A percentile compares a stretch with the other conserved stretches of the same genome.
phyloP scores from a whole-genome alignment of 2,888 invertebrate species.

The Bruchidius siliquastri region DNA sequence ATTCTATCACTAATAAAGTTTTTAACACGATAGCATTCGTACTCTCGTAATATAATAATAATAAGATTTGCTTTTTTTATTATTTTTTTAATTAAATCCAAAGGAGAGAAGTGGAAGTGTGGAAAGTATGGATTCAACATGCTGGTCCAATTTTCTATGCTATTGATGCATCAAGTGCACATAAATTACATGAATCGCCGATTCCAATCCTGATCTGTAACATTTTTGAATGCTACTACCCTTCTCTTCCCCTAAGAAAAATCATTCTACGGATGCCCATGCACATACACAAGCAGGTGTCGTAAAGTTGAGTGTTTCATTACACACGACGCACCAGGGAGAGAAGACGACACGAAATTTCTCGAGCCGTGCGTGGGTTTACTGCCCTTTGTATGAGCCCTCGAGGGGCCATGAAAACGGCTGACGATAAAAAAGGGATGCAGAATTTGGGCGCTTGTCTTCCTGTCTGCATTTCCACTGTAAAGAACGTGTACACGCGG shows the following conservation, averaged over 20 bases:
- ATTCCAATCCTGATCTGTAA: no score
- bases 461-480: background rate
- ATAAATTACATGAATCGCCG: no score
- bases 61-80: no score
- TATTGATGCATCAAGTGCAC: no score
- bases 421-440: background rate
- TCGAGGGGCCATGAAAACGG: background rate
- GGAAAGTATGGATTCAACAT: no score
- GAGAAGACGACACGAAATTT: background rate
- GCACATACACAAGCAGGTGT: slow-evolving; percentile 17
- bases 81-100: no score
- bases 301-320: slow-evolving; percentile 24
- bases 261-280: background rate
- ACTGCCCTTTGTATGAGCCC: background rate
- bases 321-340: slow-evolving; percentile 4
- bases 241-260: background rate
- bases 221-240: no score
- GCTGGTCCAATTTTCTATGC: no score
- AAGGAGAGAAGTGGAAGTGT: no score
- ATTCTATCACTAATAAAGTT: no score
- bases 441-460: background rate
- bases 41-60: no score
- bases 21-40: no score
- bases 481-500: background rate
- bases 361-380: background rate